Conservation (phyloP, 2,797 vertebrate species). For the Coregonus sp. region DNA sequence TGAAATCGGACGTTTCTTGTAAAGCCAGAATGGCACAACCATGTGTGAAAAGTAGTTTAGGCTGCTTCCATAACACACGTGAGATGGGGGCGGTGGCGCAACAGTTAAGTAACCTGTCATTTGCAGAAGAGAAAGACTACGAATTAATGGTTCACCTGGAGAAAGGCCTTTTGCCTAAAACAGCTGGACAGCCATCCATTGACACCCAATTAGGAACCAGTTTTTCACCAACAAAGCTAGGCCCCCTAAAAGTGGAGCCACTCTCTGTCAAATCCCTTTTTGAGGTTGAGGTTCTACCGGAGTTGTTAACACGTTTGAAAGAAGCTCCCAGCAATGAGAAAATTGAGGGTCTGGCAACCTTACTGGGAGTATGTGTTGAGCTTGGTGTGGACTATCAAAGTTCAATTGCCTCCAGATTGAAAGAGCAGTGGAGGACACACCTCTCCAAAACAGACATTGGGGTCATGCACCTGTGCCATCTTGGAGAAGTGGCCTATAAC, state of each 20-base stretch:
- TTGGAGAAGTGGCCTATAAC: constrained; percentile 12
- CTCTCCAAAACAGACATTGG: neutral
- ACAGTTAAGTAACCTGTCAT: neutral
- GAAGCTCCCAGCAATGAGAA: constrained; percentile 9
- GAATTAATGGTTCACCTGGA: constrained; percentile 4
- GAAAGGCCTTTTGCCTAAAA: neutral
- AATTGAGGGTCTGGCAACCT: constrained; percentile 6
- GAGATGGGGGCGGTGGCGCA: neutral
- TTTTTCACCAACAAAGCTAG: neutral
- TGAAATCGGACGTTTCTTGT: neutral
- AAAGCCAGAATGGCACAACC: neutral
- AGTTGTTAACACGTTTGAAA: constrained; percentile 15
- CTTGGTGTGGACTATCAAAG: constrained; percentile 10
- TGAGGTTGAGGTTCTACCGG: constrained; percentile 6
- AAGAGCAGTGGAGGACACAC: constrained; percentile 10
- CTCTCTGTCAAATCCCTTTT: neutral
- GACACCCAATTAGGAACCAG: neutral
- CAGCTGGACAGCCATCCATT: neutral
- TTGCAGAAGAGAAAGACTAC: neutral
- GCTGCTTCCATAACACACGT: constrained; percentile 7
- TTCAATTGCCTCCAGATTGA: constrained; percentile 4
- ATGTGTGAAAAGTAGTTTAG: neutral
- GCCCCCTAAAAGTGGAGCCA: neutral
- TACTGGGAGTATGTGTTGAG: constrained; percentile 20
- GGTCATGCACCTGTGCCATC: constrained; percentile 8